A percentile compares a stretch with the other conserved stretches of the same genome.
Evolutionary conservation across 2,888 invertebrate genomes (phyloP).

Genomic region (Ochropacha duplaris): DNA sequence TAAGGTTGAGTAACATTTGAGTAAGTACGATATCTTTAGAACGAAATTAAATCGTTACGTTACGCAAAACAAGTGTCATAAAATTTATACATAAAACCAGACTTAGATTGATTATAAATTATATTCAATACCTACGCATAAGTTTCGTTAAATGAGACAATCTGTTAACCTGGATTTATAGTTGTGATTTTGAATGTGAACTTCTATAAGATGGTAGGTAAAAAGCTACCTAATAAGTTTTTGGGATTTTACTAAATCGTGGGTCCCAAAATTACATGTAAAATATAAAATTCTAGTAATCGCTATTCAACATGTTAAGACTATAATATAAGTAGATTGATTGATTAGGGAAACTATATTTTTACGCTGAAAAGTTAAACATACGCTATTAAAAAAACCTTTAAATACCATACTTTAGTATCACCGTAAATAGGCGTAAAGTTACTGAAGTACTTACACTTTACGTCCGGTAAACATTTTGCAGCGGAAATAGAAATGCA

Average conservation of each 20-base stretch:
- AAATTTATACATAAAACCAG: background rate
- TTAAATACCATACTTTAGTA: background rate
- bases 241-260: too few species aligned
- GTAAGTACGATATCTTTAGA: background rate
- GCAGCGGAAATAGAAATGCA: background rate
- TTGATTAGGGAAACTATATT: too few species aligned
- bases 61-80: background rate
- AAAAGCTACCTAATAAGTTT: too few species aligned
- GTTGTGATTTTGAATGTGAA: background rate
- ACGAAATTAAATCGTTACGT: slow-evolving; percentile 2
- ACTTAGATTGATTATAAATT: background rate
- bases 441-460: background rate
- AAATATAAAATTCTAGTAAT: too few species aligned
- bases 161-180: background rate
- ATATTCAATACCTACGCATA: background rate
- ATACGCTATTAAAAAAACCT: background rate
- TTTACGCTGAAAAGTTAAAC: too few species aligned
- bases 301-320: too few species aligned
- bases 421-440: background rate
- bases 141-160: background rate
- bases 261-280: too few species aligned
- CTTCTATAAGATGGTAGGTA: background rate
- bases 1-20: background rate
- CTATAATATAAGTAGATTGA: too few species aligned
- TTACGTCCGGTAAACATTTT: background rate